Conservation (phyloP, 2,888 invertebrate genomes). For the Pyrrhia umbra region DNA sequence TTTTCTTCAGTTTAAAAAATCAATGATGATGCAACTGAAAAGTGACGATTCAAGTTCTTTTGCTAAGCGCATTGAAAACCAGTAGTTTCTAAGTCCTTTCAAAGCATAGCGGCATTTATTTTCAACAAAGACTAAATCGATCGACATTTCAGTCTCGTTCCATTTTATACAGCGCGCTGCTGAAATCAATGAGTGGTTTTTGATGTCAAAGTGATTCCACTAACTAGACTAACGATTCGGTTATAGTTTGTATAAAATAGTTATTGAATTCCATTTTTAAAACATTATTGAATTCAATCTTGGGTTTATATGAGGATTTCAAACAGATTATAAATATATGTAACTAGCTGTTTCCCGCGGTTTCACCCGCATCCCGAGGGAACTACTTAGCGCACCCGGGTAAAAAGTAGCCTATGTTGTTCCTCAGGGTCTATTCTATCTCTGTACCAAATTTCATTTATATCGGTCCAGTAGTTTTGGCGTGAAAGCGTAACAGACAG, state of each 20-base stretch:
- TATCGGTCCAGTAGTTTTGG: too few relatives aligned
- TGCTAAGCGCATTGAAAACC: not conserved
- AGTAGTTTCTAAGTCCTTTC: not conserved
- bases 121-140: conserved; percentile 42
- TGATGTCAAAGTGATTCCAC: conserved; percentile 62
- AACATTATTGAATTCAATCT: not conserved
- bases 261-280: conserved; percentile 21
- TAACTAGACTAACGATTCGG: conserved; percentile 52
- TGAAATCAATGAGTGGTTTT: conserved; percentile 58
- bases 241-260: conserved; percentile 47
- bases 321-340: too few relatives aligned
- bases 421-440: too few relatives aligned
- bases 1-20: too few relatives aligned
- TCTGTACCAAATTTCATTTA: too few relatives aligned
- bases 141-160: conserved; percentile 31
- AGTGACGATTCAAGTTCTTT: not conserved
- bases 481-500: too few relatives aligned
- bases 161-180: conserved; percentile 35
- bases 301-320: not conserved
- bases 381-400: too few relatives aligned
- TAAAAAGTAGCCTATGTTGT: too few relatives aligned
- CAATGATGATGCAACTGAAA: not conserved
- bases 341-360: too few relatives aligned
- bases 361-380: too few relatives aligned
- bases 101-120: conserved; percentile 34